These are phyloP conservation scores for Anas platyrhynchos DNA, from an alignment of 2,113 vertebrate species.

Conservation along the genomic window DNA sequence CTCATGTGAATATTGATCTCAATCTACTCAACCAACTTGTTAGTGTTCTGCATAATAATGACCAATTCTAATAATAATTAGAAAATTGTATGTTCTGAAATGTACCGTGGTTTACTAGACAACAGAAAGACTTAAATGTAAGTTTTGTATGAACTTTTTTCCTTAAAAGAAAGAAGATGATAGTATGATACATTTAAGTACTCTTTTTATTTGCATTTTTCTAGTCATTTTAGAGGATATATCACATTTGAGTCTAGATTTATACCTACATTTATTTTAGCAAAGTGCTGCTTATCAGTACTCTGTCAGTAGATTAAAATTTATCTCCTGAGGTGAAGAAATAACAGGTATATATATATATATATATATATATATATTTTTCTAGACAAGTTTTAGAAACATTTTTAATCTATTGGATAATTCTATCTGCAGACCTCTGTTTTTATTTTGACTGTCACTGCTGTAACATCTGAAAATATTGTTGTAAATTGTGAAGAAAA, in stretches of 20 bases:
- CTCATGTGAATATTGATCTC: conserved; percentile 65
- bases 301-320: background rate
- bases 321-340: background rate
- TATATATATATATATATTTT: background rate
- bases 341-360: background rate
- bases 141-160: background rate
- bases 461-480: background rate
- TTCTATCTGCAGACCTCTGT: background rate
- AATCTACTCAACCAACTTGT: conserved; percentile 31
- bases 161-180: no score
- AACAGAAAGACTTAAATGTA: background rate
- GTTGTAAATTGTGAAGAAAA: background rate
- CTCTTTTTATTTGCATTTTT: background rate
- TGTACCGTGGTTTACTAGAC: background rate
- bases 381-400: background rate
- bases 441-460: background rate
- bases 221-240: background rate
- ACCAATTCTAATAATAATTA: conserved; percentile 66
- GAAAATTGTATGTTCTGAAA: conserved; percentile 43
- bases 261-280: background rate
- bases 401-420: background rate
- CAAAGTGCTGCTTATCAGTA: background rate
- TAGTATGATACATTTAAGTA: background rate
- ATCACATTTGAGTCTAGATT: background rate
- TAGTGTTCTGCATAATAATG: conserved; percentile 33